These are phyloP conservation scores for Mugil cephalus DNA, from an alignment of 2,113 vertebrate species.

Conservation along the genomic window DNA sequence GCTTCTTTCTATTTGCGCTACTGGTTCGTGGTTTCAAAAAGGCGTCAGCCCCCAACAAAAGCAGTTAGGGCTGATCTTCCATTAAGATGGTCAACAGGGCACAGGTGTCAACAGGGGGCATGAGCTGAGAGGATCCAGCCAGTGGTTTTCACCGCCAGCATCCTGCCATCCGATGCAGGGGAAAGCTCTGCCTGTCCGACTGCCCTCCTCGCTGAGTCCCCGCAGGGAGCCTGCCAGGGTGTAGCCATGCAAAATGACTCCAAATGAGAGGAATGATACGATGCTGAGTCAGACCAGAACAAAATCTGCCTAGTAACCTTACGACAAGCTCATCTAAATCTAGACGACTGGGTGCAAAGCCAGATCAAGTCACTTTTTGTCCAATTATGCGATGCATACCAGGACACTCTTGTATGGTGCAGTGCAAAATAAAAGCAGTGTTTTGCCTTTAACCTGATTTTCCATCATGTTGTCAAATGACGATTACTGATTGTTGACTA, in stretches of 20 bases:
- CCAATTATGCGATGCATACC: not conserved
- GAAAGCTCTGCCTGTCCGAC: conserved; percentile 57
- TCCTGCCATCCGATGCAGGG: conserved; percentile 46
- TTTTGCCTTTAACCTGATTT: too few species aligned
- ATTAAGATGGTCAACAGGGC: conserved; percentile 25
- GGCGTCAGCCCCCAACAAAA: conserved; percentile 3
- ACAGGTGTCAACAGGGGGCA: conserved; percentile 65
- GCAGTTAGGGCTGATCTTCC: conserved; percentile 36
- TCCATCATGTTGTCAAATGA: not conserved
- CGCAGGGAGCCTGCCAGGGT: conserved; percentile 59
- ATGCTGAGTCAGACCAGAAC: conserved; percentile 66
- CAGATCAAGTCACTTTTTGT: conserved; percentile 1
- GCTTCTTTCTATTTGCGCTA: not conserved
- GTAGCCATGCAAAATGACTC: conserved; percentile 72
- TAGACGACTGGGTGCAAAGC: conserved; percentile 20
- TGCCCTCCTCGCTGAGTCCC: conserved; percentile 65
- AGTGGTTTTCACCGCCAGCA: conserved; percentile 63
- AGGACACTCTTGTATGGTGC: not conserved
- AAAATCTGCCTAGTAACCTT: conserved; percentile 65
- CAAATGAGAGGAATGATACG: conserved; percentile 53
- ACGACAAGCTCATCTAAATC: conserved; percentile 28
- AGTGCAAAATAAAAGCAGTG: not conserved
- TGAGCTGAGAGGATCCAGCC: conserved; percentile 70
- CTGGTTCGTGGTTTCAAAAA: not conserved
- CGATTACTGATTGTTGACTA: conserved; percentile 12